Conservation (phyloP, 2,113 vertebrate species). For the Rhinichthys klamathensis region DNA sequence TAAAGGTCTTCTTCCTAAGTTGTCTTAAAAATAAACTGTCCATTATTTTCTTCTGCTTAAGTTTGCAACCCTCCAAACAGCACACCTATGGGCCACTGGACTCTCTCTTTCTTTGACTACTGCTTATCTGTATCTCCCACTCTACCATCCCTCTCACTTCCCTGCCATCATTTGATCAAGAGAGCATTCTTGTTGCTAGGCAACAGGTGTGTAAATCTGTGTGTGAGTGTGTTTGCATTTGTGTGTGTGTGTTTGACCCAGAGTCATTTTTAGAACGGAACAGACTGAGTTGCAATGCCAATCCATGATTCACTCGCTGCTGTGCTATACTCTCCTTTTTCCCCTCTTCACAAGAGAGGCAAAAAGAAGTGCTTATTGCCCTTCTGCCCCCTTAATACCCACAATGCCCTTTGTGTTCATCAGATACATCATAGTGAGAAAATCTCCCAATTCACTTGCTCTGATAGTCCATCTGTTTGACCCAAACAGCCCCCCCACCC, state of each 20-base stretch:
- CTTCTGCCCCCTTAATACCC: conserved; percentile 34
- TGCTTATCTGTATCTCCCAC: conserved; percentile 31
- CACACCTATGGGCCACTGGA: not conserved
- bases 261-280: conserved; percentile 63
- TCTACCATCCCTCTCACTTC: conserved; percentile 28
- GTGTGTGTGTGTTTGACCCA: conserved; percentile 51
- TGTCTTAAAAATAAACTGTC: not conserved
- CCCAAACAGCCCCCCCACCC: not conserved
- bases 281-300: conserved; percentile 46
- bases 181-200: conserved; percentile 74
- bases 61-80: not conserved
- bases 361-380: conserved; percentile 46
- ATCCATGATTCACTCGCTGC: conserved; percentile 40
- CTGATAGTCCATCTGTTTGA: not conserved
- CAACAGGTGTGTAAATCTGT: conserved; percentile 71
- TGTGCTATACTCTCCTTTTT: conserved; percentile 40
- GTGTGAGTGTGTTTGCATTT: conserved; percentile 37
- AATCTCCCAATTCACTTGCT: not conserved
- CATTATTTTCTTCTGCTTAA: not conserved
- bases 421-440: conserved; percentile 9
- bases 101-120: conserved; percentile 21
- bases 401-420: conserved; percentile 20
- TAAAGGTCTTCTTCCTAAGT: no score
- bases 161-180: conserved; percentile 54
- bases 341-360: conserved; percentile 37